Conservation (phyloP, 2,113 vertebrate species). For the Brienomyrus brachyistius region DNA sequence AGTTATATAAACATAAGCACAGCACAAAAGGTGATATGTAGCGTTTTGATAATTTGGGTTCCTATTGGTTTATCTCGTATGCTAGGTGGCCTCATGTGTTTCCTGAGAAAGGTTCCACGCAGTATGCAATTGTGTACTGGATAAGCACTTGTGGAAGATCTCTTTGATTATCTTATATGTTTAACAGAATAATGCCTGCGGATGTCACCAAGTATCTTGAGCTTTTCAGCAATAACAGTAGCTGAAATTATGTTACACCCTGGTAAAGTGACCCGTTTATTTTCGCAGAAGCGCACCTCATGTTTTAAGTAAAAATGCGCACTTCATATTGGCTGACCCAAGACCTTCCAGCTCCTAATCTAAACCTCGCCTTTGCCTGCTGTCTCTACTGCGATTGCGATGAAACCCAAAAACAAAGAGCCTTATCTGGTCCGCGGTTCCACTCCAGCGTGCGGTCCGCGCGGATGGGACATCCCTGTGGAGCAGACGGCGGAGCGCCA, state of each 20-base stretch:
- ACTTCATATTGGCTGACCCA: neutral
- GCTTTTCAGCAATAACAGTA: neutral
- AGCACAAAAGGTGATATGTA: neutral
- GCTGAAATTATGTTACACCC: neutral
- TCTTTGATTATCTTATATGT: neutral
- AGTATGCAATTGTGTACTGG: neutral
- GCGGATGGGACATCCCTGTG: conserved; percentile 9
- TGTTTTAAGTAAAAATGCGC: neutral
- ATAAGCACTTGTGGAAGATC: neutral
- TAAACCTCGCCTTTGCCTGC: neutral
- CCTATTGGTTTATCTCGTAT: neutral
- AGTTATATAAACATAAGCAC: neutral
- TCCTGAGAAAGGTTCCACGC: neutral
- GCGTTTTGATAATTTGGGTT: neutral
- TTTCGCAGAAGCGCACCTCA: neutral
- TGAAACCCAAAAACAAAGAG: neutral
- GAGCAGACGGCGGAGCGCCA: conserved; percentile 16
- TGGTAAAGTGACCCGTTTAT: neutral
- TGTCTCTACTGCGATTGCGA: neutral
- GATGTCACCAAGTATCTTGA: neutral
- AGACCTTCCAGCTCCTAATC: neutral
- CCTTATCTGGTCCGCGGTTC: neutral
- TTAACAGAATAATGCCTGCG: neutral
- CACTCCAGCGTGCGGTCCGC: neutral
- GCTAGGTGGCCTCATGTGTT: neutral